phyloP scores from a whole-genome alignment of 2,888 invertebrate species.

The Cataglyphis livida region DNA sequence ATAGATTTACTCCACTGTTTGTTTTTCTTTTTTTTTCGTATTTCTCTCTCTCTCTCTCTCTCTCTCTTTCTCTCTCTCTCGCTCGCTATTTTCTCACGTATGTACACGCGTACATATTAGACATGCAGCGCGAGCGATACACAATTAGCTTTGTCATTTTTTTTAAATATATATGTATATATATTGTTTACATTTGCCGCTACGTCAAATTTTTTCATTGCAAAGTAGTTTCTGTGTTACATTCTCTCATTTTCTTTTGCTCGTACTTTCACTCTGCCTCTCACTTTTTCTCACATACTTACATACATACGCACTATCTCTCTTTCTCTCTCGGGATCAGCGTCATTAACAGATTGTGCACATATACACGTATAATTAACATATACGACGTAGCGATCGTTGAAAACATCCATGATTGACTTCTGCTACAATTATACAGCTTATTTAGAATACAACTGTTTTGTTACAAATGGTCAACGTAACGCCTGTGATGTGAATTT shows the following conservation, averaged over 20 bases:
- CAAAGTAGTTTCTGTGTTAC: conserved; percentile 25
- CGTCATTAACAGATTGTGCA: conserved; percentile 39
- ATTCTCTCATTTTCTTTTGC: conserved; percentile 27
- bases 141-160: conserved; percentile 41
- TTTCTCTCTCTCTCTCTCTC: background rate
- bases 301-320: background rate
- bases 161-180: conserved; percentile 29
- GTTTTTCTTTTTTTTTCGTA: background rate
- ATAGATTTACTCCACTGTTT: conserved; percentile 75
- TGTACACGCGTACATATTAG: conserved; percentile 16
- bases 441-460: conserved; percentile 53
- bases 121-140: conserved; percentile 21
- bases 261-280: conserved; percentile 12
- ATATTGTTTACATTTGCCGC: conserved; percentile 49
- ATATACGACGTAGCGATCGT: conserved; percentile 64
- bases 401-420: conserved; percentile 71
- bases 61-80: background rate
- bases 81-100: background rate
- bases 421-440: conserved; percentile 73
- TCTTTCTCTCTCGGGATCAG: conserved; percentile 31
- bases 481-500: conserved; percentile 66
- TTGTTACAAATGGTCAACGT: conserved; percentile 74
- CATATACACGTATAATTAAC: conserved; percentile 69
- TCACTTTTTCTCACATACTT: background rate
- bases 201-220: conserved; percentile 29